Evolutionary conservation across 2,888 invertebrate species (phyloP).

Genomic region (Nemoura dubitans): DNA sequence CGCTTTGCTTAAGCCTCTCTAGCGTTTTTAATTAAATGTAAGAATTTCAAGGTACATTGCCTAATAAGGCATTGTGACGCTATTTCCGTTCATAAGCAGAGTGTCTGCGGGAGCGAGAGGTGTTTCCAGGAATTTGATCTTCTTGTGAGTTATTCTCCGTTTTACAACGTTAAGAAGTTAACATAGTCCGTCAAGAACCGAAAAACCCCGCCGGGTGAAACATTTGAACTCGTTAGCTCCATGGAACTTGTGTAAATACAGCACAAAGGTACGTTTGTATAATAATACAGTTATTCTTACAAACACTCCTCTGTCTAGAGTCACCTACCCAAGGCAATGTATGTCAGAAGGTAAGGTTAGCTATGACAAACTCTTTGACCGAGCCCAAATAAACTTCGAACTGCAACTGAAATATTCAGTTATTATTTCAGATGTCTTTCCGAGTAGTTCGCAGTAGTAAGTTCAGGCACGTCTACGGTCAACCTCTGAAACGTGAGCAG

Average conservation of each 20-base stretch:
- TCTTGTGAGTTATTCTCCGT: background rate
- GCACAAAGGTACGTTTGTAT: background rate
- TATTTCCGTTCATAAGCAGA: slow-evolving; percentile 50
- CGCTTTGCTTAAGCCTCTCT: background rate
- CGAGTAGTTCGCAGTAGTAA: slow-evolving; percentile 93
- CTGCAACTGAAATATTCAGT: background rate
- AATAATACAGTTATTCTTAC: slow-evolving; percentile 7
- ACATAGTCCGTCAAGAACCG: background rate
- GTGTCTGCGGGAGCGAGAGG: slow-evolving; percentile 36
- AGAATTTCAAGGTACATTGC: slow-evolving; percentile 50
- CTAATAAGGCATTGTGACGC: slow-evolving; percentile 53
- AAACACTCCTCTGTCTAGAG: slow-evolving; percentile 2
- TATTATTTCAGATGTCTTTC: slow-evolving; percentile 71
- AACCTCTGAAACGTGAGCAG: slow-evolving; percentile 91
- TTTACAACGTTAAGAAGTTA: background rate
- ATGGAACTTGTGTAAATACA: slow-evolving; percentile 12
- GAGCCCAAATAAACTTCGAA: background rate
- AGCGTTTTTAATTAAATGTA: slow-evolving; percentile 30
- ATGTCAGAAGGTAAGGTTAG: slow-evolving; percentile 7
- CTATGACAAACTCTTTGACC: background rate
- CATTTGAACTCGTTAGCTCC: background rate
- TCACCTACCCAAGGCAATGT: background rate
- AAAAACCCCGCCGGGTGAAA: background rate
- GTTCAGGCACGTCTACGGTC: slow-evolving; percentile 96
- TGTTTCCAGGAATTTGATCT: slow-evolving; percentile 49